These are phyloP conservation scores for Acanthopleura granulata DNA, from an alignment of 2,888 invertebrate species.

Conservation along the genomic window DNA sequence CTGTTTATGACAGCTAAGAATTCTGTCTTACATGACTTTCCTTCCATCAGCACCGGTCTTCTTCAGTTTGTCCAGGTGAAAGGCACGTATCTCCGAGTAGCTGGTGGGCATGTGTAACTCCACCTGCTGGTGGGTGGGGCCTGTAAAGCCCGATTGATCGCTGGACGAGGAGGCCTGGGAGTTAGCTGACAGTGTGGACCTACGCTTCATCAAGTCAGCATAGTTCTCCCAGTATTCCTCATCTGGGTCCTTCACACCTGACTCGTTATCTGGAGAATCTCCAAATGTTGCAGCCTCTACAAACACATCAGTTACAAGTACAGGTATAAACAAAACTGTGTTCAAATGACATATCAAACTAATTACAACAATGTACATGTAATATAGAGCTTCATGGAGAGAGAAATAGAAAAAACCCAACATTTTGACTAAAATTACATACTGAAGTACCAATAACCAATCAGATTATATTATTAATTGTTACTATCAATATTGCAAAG, in stretches of 20 bases:
- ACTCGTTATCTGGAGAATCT: too few relatives aligned
- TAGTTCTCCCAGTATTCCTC: conserved; percentile 14
- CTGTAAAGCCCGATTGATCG: conserved; percentile 38
- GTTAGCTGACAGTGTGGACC: background rate
- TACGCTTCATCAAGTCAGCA: background rate
- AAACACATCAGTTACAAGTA: too few relatives aligned
- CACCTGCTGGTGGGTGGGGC: conserved; percentile 50
- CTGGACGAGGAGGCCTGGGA: background rate
- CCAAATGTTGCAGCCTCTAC: too few relatives aligned
- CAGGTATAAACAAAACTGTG: too few relatives aligned
- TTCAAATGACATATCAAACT: too few relatives aligned
- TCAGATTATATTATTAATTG: too few relatives aligned
- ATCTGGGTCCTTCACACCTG: background rate
- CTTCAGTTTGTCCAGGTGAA: conserved; percentile 50
- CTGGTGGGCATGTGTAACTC: conserved; percentile 56
- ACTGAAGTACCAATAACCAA: too few relatives aligned
- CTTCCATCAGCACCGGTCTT: conserved; percentile 54
- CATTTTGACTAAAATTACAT: too few relatives aligned
- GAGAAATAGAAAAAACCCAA: too few relatives aligned
- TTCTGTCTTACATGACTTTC: conserved; percentile 37
- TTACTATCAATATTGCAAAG: too few relatives aligned
- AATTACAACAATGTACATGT: too few relatives aligned
- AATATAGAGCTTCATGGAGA: too few relatives aligned
- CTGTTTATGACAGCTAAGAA: background rate
- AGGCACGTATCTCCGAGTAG: conserved; percentile 53